Conservation (phyloP, 2,888 invertebrate genomes). For the Coelopa pilipes region DNA sequence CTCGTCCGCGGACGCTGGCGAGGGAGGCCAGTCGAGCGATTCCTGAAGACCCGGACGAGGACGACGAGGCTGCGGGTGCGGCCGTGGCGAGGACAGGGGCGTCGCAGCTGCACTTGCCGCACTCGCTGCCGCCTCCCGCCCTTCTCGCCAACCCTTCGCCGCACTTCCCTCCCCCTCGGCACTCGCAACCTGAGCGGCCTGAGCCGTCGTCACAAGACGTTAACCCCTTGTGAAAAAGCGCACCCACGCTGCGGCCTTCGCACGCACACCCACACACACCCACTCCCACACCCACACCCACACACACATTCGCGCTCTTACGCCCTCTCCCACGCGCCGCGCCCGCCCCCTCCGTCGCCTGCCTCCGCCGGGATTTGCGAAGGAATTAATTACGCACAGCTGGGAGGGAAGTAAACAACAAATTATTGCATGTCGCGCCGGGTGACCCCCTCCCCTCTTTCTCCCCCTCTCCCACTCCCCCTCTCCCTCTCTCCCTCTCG, state of each 20-base stretch:
- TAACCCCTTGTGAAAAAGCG: conserved; percentile 41
- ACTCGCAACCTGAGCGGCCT: too few relatives aligned
- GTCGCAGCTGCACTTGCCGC: conserved; percentile 50
- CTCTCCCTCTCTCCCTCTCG: too few relatives aligned
- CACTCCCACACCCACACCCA: conserved; percentile 2
- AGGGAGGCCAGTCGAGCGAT: neutral
- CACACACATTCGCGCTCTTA: neutral
- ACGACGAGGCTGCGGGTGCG: conserved; percentile 35
- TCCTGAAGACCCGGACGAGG: too few relatives aligned
- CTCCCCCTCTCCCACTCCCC: too few relatives aligned
- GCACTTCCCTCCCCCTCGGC: too few relatives aligned
- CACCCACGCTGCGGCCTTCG: conserved; percentile 12
- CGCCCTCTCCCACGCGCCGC: neutral
- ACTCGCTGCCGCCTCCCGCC: conserved; percentile 33
- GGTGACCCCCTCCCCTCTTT: neutral
- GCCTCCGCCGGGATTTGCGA: conserved; percentile 30
- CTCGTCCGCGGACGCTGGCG: neutral
- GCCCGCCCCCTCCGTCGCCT: neutral
- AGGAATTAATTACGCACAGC: conserved; percentile 45
- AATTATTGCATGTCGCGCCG: conserved; percentile 4
- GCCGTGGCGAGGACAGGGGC: conserved; percentile 44
- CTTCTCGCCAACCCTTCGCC: neutral
- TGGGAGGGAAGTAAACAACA: conserved; percentile 41
- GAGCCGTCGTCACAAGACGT: conserved; percentile 30
- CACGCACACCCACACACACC: conserved; percentile 6